phyloP scores from a whole-genome alignment of 2,888 invertebrate genomes.

The Zygaena filipendulae region DNA sequence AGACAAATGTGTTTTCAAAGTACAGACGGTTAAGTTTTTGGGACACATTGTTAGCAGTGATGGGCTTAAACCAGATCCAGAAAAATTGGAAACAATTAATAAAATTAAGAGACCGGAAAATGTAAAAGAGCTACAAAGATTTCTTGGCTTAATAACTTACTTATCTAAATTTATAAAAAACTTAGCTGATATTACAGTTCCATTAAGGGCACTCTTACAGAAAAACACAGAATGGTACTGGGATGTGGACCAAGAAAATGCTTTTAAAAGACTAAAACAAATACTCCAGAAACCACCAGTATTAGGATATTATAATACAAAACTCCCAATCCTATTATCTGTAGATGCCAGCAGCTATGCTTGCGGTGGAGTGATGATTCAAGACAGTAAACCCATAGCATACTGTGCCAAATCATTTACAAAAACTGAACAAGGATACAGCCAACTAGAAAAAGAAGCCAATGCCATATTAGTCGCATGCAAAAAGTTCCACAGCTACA shows the following conservation, averaged over 20 bases:
- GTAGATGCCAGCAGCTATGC: slow-evolving; percentile 12
- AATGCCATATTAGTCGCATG: slow-evolving; percentile 10
- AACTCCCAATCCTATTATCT: slow-evolving; percentile 6
- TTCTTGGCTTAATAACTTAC: slow-evolving; percentile 8
- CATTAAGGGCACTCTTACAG: slow-evolving; percentile 5
- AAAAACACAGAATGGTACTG: slow-evolving; percentile 8
- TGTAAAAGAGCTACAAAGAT: slow-evolving; percentile 11
- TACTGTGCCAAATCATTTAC: not conserved
- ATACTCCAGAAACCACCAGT: slow-evolving; percentile 8
- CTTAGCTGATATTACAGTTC: slow-evolving; percentile 4
- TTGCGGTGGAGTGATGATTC: slow-evolving; percentile 6
- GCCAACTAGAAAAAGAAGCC: slow-evolving; percentile 7
- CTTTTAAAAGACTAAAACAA: slow-evolving; percentile 7
- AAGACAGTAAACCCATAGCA: not conserved
- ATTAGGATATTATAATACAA: slow-evolving; percentile 10
- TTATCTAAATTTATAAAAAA: slow-evolving; percentile 6
- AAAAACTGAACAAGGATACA: slow-evolving; percentile 2
- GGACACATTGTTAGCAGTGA: slow-evolving; percentile 5
- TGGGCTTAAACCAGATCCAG: slow-evolving; percentile 8
- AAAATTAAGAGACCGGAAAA: slow-evolving; percentile 11
- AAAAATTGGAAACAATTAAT: slow-evolving; percentile 7
- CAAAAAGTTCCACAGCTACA: slow-evolving; percentile 14
- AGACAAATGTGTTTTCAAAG: slow-evolving; percentile 7
- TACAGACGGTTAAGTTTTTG: slow-evolving; percentile 7
- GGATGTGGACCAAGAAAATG: slow-evolving; percentile 7